These are phyloP conservation scores for Nasonia giraulti DNA, from an alignment of 1,140 invertebrate genomes.

Conservation along the genomic window DNA sequence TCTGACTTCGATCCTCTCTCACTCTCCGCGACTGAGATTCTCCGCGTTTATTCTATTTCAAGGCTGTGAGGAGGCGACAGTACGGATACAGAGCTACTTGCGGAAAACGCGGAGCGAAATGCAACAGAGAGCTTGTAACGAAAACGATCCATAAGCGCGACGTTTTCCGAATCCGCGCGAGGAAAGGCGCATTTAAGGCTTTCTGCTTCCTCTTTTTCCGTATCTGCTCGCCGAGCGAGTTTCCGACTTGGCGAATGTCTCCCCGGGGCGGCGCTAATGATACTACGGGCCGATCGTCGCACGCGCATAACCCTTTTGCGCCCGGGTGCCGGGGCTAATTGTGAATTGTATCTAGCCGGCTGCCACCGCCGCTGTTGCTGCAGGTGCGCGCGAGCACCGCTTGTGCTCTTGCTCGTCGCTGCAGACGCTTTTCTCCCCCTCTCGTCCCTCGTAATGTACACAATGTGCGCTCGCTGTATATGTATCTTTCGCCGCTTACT, in stretches of 20 bases:
- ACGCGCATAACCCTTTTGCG: neutral
- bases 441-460: neutral
- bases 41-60: too few relatives aligned
- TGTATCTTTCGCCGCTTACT: neutral
- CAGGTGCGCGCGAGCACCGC: slow-evolving; percentile 6
- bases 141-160: neutral
- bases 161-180: neutral
- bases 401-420: neutral
- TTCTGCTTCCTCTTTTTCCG: neutral
- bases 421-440: slow-evolving; percentile 8
- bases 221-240: neutral
- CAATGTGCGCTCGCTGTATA: neutral
- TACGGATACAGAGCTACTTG: neutral
- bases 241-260: slow-evolving; percentile 3
- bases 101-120: too few relatives aligned
- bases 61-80: too few relatives aligned
- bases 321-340: slow-evolving; percentile 29
- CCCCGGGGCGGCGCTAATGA: slow-evolving; percentile 1
- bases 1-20: neutral
- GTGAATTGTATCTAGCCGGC: slow-evolving; percentile 34
- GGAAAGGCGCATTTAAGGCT: slow-evolving; percentile 10
- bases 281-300: slow-evolving; percentile 9
- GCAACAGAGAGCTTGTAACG: neutral
- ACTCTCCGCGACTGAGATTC: too few relatives aligned
- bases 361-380: neutral